phyloP scores from a whole-genome alignment of 2,797 vertebrate genomes.

The Moxostoma hubbsi region DNA sequence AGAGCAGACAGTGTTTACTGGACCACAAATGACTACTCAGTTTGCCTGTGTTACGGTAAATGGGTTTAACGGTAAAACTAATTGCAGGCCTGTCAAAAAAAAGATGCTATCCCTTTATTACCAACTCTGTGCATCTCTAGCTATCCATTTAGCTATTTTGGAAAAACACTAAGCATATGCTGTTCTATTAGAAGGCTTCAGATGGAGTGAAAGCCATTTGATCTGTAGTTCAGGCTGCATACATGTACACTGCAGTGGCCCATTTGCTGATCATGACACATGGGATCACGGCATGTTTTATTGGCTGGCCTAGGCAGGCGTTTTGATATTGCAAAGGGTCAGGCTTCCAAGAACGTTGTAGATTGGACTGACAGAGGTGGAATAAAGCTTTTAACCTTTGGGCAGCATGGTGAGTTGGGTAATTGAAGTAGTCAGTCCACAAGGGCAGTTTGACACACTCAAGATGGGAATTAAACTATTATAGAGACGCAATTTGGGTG shows the following conservation, averaged over 20 bases:
- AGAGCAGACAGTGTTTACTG: constrained; percentile 36
- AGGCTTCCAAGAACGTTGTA: constrained; percentile 40
- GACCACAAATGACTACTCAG: constrained; percentile 8
- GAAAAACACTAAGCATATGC: constrained; percentile 3
- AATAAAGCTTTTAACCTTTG: constrained; percentile 58
- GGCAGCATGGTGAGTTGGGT: constrained; percentile 2
- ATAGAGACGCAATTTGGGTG: not conserved
- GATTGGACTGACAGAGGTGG: constrained; percentile 59
- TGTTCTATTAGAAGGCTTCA: constrained; percentile 11
- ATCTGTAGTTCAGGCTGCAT: constrained; percentile 20
- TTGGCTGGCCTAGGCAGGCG: constrained; percentile 45
- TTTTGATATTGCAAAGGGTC: constrained; percentile 32
- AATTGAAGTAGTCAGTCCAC: not conserved
- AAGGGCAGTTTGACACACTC: not conserved
- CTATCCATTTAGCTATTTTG: constrained; percentile 1
- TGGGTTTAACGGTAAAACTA: constrained; percentile 40
- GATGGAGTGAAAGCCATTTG: not conserved
- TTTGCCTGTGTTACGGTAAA: constrained; percentile 33
- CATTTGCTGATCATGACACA: constrained; percentile 24
- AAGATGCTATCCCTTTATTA: constrained; percentile 17
- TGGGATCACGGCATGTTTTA: constrained; percentile 36
- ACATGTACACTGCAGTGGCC: constrained; percentile 21
- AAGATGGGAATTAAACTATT: constrained; percentile 8
- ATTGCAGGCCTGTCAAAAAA: constrained; percentile 15
- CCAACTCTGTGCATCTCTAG: not conserved